Evolutionary conservation across 2,113 vertebrate genomes (phyloP).

Genomic region (Myiozetetes cayanensis): DNA sequence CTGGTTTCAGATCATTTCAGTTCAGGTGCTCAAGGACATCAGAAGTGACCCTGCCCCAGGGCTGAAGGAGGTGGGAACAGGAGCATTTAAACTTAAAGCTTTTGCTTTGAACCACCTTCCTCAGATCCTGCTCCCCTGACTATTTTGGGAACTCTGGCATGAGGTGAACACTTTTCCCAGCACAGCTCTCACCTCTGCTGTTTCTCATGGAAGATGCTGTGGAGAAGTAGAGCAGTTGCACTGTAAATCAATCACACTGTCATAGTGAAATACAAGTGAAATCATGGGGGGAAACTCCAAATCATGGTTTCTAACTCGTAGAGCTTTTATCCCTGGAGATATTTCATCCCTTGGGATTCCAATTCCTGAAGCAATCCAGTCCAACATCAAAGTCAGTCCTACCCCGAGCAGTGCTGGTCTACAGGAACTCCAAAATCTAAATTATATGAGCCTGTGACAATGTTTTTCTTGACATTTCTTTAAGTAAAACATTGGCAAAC

Average conservation of each 20-base stretch:
- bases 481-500: neutral
- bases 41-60: too few relatives aligned
- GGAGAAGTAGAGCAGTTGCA: neutral
- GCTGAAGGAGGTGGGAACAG: neutral
- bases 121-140: neutral
- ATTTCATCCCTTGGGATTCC: neutral
- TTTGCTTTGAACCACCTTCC: neutral
- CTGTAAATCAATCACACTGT: fast-evolving
- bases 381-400: neutral
- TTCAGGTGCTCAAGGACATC: neutral
- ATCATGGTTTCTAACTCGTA: neutral
- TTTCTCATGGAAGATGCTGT: neutral
- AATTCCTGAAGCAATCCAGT: neutral
- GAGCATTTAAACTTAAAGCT: neutral
- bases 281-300: neutral
- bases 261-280: neutral
- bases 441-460: neutral
- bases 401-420: neutral
- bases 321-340: neutral
- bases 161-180: neutral
- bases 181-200: neutral
- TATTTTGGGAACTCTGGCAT: neutral
- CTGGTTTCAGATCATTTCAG: neutral
- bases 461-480: neutral
- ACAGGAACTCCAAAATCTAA: neutral